These are phyloP conservation scores for Gymnoscopelus microlampas DNA, from an alignment of 2,797 vertebrate species.

Conservation along the genomic window DNA sequence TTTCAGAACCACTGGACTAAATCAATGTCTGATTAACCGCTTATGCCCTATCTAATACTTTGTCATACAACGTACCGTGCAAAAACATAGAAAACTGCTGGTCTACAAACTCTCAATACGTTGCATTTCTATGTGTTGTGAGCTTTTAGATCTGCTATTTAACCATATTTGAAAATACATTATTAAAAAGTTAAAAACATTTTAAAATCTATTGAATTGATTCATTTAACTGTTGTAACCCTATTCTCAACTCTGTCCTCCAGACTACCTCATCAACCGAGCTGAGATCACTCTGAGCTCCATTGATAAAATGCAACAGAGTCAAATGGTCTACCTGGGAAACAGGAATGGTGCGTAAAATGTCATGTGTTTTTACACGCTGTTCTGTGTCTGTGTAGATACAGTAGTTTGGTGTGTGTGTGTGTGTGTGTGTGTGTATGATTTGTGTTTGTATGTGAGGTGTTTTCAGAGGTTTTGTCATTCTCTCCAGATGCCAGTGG, in stretches of 20 bases:
- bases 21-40: too few relatives aligned
- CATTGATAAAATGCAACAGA: conserved; percentile 85
- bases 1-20: too few relatives aligned
- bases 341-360: conserved; percentile 69
- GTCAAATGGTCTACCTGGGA: conserved; percentile 69
- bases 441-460: not conserved
- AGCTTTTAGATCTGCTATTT: too few relatives aligned
- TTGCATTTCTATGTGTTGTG: too few relatives aligned
- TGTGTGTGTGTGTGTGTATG: conserved; percentile 1
- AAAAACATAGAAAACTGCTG: too few relatives aligned
- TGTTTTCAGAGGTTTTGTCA: not conserved
- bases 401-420: not conserved
- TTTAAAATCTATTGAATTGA: not conserved
- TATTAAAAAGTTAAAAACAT: too few relatives aligned
- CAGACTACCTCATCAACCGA: conserved; percentile 93
- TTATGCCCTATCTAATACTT: too few relatives aligned
- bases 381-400: conserved; percentile 2
- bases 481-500: conserved; percentile 78
- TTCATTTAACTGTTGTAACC: not conserved
- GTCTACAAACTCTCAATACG: too few relatives aligned
- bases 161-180: too few relatives aligned
- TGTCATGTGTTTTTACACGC: not conserved
- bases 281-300: conserved; percentile 82
- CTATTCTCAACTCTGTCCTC: conserved; percentile 14
- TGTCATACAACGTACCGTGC: too few relatives aligned